Conservation (phyloP, 2,113 vertebrate genomes). For the Phoenicopterus ruber region DNA sequence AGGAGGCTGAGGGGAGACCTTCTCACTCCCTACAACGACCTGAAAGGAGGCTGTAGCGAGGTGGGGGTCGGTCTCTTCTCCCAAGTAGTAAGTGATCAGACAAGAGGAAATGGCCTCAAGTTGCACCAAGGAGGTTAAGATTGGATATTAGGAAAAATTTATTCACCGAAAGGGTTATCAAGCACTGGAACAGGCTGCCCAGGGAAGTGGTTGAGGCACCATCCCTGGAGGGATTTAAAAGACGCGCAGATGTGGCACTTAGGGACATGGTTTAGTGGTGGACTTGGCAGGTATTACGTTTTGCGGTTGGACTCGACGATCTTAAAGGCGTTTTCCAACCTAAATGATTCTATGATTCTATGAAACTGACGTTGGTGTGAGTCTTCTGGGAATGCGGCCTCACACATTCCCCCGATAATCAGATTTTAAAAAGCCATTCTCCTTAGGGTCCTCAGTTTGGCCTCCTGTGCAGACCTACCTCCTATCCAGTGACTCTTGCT, state of each 20-base stretch:
- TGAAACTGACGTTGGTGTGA: background rate
- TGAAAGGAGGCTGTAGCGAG: background rate
- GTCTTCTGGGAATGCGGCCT: background rate
- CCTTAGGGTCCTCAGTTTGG: background rate
- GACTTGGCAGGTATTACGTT: background rate
- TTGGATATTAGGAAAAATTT: background rate
- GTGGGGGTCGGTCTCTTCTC: rapidly evolving
- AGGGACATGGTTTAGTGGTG: background rate
- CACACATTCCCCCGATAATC: background rate
- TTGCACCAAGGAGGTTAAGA: background rate
- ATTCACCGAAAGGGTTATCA: background rate
- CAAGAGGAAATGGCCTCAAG: background rate
- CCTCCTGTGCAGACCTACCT: background rate
- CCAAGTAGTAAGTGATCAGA: rapidly evolving
- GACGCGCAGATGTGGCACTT: rapidly evolving
- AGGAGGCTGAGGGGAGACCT: background rate
- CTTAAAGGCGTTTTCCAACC: background rate
- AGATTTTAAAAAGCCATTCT: background rate
- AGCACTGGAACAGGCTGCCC: background rate
- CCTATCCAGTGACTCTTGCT: background rate
- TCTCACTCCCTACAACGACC: rapidly evolving
- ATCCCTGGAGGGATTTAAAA: background rate
- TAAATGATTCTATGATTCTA: background rate
- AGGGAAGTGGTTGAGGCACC: background rate
- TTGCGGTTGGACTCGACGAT: rapidly evolving